Evolutionary conservation across 2,113 vertebrate genomes (phyloP), one percentile per base, ranked within the genome.

Genomic region (Hipposideros armiger): DNA sequence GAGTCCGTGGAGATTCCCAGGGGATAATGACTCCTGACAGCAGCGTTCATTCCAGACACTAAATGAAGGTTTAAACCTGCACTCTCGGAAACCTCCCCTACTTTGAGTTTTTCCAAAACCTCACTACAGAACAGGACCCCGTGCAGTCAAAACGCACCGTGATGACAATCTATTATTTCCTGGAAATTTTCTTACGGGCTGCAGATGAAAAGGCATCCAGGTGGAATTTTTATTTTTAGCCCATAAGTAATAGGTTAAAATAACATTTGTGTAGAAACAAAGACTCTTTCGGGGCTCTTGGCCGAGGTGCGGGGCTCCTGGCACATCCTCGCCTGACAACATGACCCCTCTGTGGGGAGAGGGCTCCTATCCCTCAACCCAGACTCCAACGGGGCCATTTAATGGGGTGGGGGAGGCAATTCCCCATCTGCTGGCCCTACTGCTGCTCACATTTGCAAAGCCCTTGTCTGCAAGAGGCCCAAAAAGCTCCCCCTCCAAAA

Each of bases 221-320:
- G 85, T 87, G 87, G 91, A 56, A 54, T 6, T 67, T 92, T 73
- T 87, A 84, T 69, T 81, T 91, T 81, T 69, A 94, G 92, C 77
- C n/a, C 40, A 73, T n/a, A 95, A 93, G 84, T 19, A 92, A 56
- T 4, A 76, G 93, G 88, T 64, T 67, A 87, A 92, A 87, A 52
- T 19, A 58, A 78, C 86, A 72, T 56, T 90, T 69, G 67, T n/a
- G 9, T 3, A 22, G 84, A 64, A 86, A 91, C 36, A 15, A 42
- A 69, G 47, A 92, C 40, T 6, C 58, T 30, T 70, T 47, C 47
- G 20, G 28, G 86, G 26, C 72, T 69, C 60, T 22, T 13, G 58
- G 52, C 32, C 5, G 16, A 24, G 69, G 26, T 42, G 32, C 45
- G 2, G 15, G 64, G 60, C 82, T 64, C 1, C 82, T 10, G 30